Percentiles rank a stretch among this genome's conserved stretches.
These are phyloP conservation scores for Rhinophrynus dorsalis DNA, from an alignment of 2,797 vertebrate species.

Conservation along the genomic window DNA sequence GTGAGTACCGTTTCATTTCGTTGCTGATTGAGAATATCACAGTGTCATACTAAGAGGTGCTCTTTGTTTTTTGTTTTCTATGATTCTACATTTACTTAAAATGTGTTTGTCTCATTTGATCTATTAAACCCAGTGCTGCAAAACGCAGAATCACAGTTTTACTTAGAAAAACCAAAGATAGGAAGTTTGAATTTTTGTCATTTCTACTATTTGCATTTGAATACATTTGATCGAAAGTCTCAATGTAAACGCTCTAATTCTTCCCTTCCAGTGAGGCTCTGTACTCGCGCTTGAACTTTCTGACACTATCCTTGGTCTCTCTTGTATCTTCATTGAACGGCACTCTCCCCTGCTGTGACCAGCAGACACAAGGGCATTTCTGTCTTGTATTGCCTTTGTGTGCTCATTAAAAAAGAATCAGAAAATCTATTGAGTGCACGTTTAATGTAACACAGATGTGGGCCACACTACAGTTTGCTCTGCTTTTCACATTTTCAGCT, in stretches of 20 bases:
- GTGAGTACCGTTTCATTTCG: too few species aligned
- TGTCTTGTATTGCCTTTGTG: constrained; percentile 61
- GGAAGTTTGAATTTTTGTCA: too few species aligned
- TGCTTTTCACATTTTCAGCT: constrained; percentile 66
- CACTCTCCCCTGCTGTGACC: constrained; percentile 54
- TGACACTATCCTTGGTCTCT: constrained; percentile 41
- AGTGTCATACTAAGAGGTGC: too few species aligned
- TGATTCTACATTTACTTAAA: too few species aligned
- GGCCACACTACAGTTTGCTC: constrained; percentile 57
- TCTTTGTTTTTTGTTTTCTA: too few species aligned
- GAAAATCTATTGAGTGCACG: constrained; percentile 63
- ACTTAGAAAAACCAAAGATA: too few species aligned
- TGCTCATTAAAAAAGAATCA: constrained; percentile 69
- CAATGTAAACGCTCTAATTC: not conserved
- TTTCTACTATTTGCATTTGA: not conserved
- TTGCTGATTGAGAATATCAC: too few species aligned
- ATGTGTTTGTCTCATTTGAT: too few species aligned
- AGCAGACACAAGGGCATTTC: constrained; percentile 61
- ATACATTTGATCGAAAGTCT: not conserved
- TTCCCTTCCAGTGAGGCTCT: constrained; percentile 28
- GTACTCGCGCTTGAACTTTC: constrained; percentile 25
- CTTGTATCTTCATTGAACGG: constrained; percentile 53
- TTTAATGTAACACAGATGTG: constrained; percentile 75
- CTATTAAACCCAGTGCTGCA: constrained; percentile 7
- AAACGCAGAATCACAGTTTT: too few species aligned